Conservation (phyloP, 2,888 invertebrate genomes). For the Eurois occulta region DNA sequence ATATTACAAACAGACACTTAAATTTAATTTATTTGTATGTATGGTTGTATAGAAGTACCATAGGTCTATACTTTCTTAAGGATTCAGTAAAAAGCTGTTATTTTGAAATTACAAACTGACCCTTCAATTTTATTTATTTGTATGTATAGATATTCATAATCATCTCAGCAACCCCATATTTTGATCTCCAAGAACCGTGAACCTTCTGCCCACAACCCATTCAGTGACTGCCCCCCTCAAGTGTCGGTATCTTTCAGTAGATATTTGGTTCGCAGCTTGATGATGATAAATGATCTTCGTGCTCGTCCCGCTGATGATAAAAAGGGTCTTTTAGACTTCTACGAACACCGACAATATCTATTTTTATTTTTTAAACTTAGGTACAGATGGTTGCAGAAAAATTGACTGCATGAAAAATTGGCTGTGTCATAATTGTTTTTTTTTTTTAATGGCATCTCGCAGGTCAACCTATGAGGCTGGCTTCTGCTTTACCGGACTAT, state of each 20-base stretch:
- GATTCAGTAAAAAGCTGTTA: too few species aligned
- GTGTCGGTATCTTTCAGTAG: conserved; percentile 54
- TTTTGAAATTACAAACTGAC: too few species aligned
- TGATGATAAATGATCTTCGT: conserved; percentile 70
- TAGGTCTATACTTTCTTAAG: too few species aligned
- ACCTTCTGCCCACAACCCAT: conserved; percentile 12
- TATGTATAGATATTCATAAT: neutral
- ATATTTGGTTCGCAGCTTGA: conserved; percentile 64
- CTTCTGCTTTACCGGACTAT: too few species aligned
- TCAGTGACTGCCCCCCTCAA: conserved; percentile 17
- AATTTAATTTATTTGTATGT: too few species aligned
- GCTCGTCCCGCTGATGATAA: conserved; percentile 65
- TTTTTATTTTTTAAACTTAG: conserved; percentile 39
- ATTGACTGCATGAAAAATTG: neutral
- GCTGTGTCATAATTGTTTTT: neutral
- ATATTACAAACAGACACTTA: too few species aligned
- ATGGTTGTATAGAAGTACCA: too few species aligned
- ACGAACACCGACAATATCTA: conserved; percentile 39
- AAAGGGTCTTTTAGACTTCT: conserved; percentile 59
- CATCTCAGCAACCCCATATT: neutral
- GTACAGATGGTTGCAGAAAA: conserved; percentile 39
- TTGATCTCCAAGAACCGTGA: neutral
- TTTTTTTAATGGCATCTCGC: too few species aligned
- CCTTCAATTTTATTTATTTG: too few species aligned
- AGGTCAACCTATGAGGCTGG: too few species aligned